Conservation (phyloP, 2,888 invertebrate species). For the Cotesia congregata region DNA sequence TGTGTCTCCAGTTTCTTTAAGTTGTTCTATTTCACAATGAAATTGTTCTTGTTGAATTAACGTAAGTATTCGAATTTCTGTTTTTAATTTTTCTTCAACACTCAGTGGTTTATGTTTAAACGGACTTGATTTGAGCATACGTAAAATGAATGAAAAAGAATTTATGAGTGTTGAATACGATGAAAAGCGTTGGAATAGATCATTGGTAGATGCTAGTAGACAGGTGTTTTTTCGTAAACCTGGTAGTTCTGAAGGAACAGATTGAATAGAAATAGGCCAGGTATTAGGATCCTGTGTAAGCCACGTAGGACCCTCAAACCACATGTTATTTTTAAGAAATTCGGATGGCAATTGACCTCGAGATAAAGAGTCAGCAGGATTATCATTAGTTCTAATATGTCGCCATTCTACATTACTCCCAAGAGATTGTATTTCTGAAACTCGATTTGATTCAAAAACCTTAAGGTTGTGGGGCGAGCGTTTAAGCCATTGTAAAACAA, state of each 20-base stretch:
- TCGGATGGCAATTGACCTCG: constrained; percentile 43
- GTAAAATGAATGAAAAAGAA: not conserved
- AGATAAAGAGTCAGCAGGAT: constrained; percentile 48
- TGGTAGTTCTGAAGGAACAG: constrained; percentile 1
- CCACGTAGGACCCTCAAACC: constrained; percentile 45
- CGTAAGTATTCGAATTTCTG: constrained; percentile 25
- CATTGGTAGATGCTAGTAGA: not conserved
- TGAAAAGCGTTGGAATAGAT: not conserved
- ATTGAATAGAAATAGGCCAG: constrained; percentile 24
- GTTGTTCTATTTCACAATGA: not conserved
- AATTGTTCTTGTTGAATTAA: not conserved
- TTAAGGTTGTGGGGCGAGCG: constrained; percentile 31
- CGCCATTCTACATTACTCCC: constrained; percentile 41
- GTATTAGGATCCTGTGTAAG: constrained; percentile 23
- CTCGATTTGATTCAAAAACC: constrained; percentile 38
- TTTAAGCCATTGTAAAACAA: constrained; percentile 41
- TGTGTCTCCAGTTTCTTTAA: not conserved
- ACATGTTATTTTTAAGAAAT: constrained; percentile 30
- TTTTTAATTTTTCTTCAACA: constrained; percentile 1
- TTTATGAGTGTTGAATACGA: not conserved
- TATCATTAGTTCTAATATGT: constrained; percentile 42
- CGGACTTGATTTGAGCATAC: not conserved
- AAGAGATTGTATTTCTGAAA: constrained; percentile 44
- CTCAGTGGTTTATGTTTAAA: not conserved
- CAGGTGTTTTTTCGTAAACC: not conserved